Evolutionary conservation across 2,888 invertebrate genomes (phyloP).

Genomic region (Frankliniella intonsa): DNA sequence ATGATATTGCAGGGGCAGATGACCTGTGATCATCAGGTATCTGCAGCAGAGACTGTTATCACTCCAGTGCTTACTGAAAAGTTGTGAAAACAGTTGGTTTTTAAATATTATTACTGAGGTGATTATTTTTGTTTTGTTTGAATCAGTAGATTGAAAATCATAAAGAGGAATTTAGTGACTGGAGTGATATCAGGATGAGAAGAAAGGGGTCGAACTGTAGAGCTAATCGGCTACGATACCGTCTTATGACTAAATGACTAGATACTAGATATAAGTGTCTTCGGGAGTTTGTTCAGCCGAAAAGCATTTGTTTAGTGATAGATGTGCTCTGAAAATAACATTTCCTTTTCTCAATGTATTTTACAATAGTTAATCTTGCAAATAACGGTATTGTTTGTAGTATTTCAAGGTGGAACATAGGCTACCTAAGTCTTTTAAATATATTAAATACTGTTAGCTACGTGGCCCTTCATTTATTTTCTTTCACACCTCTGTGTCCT

Average conservation of each 20-base stretch:
- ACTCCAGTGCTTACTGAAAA: too few species aligned
- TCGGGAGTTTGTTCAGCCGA: not conserved
- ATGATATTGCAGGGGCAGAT: not conserved
- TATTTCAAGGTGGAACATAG: not conserved
- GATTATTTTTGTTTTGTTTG: too few species aligned
- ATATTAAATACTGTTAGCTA: constrained; percentile 21
- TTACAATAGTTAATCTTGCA: constrained; percentile 6
- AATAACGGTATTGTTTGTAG: constrained; percentile 20
- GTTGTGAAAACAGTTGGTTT: too few species aligned
- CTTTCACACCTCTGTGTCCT: not conserved
- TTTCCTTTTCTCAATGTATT: not conserved
- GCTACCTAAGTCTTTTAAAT: constrained; percentile 19
- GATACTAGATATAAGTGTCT: constrained; percentile 4
- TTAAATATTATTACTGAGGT: too few species aligned
- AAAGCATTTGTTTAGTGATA: constrained; percentile 4
- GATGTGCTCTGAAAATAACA: not conserved
- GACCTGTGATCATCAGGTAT: not conserved
- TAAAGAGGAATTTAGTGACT: too few species aligned
- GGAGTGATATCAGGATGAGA: too few species aligned
- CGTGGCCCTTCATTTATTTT: not conserved
- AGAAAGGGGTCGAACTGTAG: not conserved
- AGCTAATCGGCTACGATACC: not conserved
- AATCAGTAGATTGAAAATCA: too few species aligned
- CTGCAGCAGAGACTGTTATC: too few species aligned
- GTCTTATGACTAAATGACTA: not conserved